phyloP scores from a whole-genome alignment of 2,113 vertebrate genomes.

The Cyphomyrus discorhynchus region DNA sequence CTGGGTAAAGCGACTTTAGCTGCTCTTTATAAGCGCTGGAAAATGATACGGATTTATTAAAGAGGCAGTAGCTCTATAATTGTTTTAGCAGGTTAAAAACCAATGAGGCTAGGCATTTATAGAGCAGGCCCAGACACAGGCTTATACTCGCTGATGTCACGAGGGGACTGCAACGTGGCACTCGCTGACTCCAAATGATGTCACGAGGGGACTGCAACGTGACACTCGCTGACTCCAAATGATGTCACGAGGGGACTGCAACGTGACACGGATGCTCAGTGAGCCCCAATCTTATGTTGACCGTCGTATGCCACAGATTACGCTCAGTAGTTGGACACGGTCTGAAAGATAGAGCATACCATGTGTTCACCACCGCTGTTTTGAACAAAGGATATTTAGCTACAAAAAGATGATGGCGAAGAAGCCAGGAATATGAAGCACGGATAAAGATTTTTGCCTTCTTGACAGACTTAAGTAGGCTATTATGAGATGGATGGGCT shows the following conservation, averaged over 20 bases:
- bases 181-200: not conserved
- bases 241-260: conserved; percentile 22
- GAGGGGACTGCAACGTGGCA: conserved; percentile 4
- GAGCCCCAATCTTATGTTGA: conserved; percentile 29
- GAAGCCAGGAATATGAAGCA: conserved; percentile 41
- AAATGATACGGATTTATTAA: not conserved
- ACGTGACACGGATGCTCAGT: conserved; percentile 34
- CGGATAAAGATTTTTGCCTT: conserved; percentile 40
- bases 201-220: not conserved
- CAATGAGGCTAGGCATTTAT: not conserved
- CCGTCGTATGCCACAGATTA: conserved; percentile 48
- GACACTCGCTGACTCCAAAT: conserved; percentile 8
- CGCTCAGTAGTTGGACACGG: conserved; percentile 46
- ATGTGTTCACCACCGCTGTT: conserved; percentile 37
- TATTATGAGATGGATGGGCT: conserved; percentile 55
- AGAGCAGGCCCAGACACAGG: not conserved
- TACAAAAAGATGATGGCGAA: conserved; percentile 32
- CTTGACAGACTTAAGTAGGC: conserved; percentile 60
- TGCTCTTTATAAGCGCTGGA: not conserved
- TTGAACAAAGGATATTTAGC: conserved; percentile 54
- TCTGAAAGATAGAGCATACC: conserved; percentile 40
- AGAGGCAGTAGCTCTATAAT: not conserved
- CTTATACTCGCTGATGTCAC: conserved; percentile 18
- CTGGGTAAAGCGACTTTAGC: not conserved
- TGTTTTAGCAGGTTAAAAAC: not conserved